These are phyloP conservation scores for Drosophila antonietae DNA, from an alignment of 2,888 invertebrate species.

Conservation along the genomic window DNA sequence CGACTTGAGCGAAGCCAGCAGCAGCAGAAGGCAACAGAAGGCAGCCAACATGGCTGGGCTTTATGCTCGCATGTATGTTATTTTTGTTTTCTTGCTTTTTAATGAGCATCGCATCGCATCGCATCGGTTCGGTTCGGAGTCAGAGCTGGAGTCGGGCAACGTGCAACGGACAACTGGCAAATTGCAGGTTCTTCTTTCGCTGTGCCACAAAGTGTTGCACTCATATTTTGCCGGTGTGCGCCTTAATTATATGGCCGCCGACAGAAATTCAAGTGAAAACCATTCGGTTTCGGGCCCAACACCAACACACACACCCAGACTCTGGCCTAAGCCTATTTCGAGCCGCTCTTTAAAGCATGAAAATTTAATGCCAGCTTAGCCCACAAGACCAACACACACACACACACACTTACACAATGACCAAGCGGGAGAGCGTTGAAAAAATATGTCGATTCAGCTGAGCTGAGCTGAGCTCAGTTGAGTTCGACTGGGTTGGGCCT, in stretches of 20 bases:
- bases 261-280: slow-evolving; percentile 76
- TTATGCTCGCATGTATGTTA: slow-evolving; percentile 36
- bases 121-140: slow-evolving; percentile 49
- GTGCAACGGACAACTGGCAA: slow-evolving; percentile 59
- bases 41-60: slow-evolving; percentile 46
- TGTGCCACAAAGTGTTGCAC: slow-evolving; percentile 69
- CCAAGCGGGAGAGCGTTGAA: slow-evolving; percentile 40
- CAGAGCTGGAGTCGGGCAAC: slow-evolving; percentile 4
- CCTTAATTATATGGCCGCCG: slow-evolving; percentile 77
- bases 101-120: slow-evolving; percentile 57
- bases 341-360: slow-evolving; percentile 76
- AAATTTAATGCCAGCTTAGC: slow-evolving; percentile 76
- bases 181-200: slow-evolving; percentile 65
- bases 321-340: slow-evolving; percentile 72
- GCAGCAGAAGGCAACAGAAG: slow-evolving; percentile 4
- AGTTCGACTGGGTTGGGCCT: slow-evolving; percentile 2
- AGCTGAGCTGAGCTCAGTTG: slow-evolving; percentile 4
- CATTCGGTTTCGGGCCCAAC: slow-evolving; percentile 43
- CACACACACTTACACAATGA: slow-evolving; percentile 15
- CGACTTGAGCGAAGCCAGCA: neutral
- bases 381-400: slow-evolving; percentile 3
- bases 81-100: slow-evolving; percentile 63
- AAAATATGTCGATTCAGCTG: slow-evolving; percentile 47
- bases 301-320: neutral
- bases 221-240: slow-evolving; percentile 76